These are phyloP conservation scores for Orthonyx spaldingii DNA, from an alignment of 2,113 vertebrate genomes.

Conservation along the genomic window DNA sequence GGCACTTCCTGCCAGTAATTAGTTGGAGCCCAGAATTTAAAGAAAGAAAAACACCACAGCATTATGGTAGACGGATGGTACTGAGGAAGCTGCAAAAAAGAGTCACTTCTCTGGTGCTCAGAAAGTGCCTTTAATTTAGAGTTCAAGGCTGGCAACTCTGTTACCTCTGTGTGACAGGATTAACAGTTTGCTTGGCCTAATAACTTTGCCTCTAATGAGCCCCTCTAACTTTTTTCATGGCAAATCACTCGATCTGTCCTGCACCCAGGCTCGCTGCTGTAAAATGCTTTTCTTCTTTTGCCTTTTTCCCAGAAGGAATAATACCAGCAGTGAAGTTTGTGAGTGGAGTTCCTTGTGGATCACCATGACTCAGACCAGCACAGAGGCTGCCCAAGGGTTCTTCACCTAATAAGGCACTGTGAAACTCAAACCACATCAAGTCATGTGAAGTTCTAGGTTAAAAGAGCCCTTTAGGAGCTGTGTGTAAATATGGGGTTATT, in stretches of 20 bases:
- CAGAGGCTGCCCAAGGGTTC: background rate
- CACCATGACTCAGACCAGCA: background rate
- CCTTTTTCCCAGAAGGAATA: background rate
- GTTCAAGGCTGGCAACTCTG: slow-evolving; percentile 56
- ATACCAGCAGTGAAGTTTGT: background rate
- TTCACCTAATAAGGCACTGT: background rate
- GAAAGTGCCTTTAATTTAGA: slow-evolving; percentile 58
- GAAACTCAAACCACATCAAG: background rate
- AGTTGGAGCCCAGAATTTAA: slow-evolving; percentile 65
- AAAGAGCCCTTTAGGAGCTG: background rate
- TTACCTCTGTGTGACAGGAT: slow-evolving; percentile 63
- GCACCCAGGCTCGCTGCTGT: background rate
- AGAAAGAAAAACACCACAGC: slow-evolving; percentile 65
- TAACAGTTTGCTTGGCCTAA: slow-evolving; percentile 63
- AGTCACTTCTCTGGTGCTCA: slow-evolving; percentile 51
- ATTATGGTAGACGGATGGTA: slow-evolving; percentile 67
- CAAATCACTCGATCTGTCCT: slow-evolving; percentile 33
- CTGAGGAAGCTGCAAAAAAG: slow-evolving; percentile 66
- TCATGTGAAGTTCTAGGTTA: background rate
- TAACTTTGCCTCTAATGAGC: slow-evolving; percentile 61
- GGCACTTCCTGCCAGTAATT: slow-evolving; percentile 71
- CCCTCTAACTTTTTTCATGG: background rate
- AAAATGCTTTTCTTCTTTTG: background rate
- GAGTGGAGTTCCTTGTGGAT: background rate
- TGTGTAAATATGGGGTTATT: rapidly evolving